Evolutionary conservation across 2,113 vertebrate species (phyloP), one percentile per base, ranked within the genome.

Genomic region (Podilymbus podiceps): DNA sequence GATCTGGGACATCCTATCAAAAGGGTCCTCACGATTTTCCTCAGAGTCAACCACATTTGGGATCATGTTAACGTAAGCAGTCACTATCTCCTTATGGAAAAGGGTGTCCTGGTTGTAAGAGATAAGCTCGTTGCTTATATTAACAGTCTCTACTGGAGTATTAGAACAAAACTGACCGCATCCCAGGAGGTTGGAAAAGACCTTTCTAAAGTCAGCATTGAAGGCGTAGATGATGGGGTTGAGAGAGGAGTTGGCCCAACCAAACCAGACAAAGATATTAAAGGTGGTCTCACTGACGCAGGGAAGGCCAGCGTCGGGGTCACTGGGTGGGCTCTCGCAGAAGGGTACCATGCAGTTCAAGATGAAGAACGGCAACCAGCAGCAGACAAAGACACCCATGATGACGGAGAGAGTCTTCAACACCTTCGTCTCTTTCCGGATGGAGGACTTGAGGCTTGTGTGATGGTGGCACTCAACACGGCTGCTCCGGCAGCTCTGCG

Each of bases 221-320:
- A 99, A 99, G 62, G 99, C 99, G 84, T 99, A 99, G 89, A 99
- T 99, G 86, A 99, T 95, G 53, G 99, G 99, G 95, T 99, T 99
- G 72, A 99, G 98, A 5, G 99, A 98, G 11, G 99, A 99, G 97
- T 99, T 99, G 76, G 99, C 98, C 99, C 99, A 99, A 50, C 99
- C 99, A 92, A 99, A 99, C 99, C 99, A 99, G 91, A 99, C 99
- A 8, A 99, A 99, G 47, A 99, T 97, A 76, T 99, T 98, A 75
- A 99, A 99, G 17, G 99, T 99, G 62, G 99, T 99, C 97, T 99
- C 99, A 75, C 99, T 99, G 93, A 99, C 99, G 13, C 99, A 99
- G 21, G 98, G 98, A 75, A 99, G 98, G 52, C 98, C 98, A 20
- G 98, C 97, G 0, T 94, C 64, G 23, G 94, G 94, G 89, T 98